phyloP scores from a whole-genome alignment of 2,888 invertebrate species.

The Synergus laeviventris region DNA sequence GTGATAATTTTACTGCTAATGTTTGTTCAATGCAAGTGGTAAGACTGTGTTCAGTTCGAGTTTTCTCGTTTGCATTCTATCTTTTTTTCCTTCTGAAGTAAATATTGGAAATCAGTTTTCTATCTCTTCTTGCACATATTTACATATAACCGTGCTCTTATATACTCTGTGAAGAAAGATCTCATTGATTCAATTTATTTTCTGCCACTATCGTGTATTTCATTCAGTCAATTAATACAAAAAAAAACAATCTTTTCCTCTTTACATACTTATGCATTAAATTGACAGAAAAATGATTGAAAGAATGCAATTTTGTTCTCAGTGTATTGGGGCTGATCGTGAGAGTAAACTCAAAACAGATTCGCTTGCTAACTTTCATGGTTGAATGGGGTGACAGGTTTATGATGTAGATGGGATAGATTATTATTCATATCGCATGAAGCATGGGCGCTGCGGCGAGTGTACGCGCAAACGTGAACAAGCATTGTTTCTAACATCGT shows the following conservation, averaged over 20 bases:
- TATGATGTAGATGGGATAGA: constrained; percentile 51
- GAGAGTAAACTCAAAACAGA: constrained; percentile 29
- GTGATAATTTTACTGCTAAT: neutral
- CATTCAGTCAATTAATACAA: too few species aligned
- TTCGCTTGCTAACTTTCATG: constrained; percentile 31
- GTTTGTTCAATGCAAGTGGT: constrained; percentile 15
- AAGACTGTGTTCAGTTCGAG: constrained; percentile 9
- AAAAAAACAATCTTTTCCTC: too few species aligned
- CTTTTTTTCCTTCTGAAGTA: neutral
- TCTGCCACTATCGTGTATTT: too few species aligned
- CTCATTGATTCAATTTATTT: too few species aligned
- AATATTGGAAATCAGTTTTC: neutral
- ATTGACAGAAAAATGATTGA: neutral
- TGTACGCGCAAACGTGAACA: constrained; percentile 47
- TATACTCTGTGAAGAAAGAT: too few species aligned
- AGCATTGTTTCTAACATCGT: constrained; percentile 20
- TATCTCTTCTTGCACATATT: constrained; percentile 1
- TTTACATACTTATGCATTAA: neutral
- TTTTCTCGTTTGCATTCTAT: constrained; percentile 30
- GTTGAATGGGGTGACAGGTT: constrained; percentile 34
- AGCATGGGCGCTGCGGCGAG: constrained; percentile 63
- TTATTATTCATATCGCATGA: constrained; percentile 62
- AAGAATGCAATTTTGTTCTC: neutral
- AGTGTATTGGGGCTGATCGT: neutral
- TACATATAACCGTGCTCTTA: constrained; percentile 4